Conservation (phyloP, 2,113 vertebrate genomes). For the Condylura cristata region DNA sequence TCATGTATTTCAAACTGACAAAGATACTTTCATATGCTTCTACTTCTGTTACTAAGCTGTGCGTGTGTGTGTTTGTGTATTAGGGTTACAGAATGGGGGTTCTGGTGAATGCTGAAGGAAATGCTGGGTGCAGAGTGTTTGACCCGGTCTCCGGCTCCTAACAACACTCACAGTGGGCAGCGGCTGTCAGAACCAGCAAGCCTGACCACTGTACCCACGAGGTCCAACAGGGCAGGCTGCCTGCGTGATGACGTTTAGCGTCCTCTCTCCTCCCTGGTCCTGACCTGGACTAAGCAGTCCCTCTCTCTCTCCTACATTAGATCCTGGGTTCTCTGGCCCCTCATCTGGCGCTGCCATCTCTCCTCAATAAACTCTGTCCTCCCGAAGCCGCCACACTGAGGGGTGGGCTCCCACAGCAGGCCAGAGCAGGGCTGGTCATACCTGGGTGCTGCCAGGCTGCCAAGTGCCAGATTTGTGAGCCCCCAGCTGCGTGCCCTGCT, state of each 20-base stretch:
- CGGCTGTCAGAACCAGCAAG: not conserved
- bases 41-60: not conserved
- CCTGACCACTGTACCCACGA: not conserved
- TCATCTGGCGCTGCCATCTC: not conserved
- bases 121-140: not conserved
- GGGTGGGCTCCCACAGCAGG: not conserved
- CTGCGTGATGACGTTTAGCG: not conserved
- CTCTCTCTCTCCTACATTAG: not conserved
- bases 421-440: not conserved
- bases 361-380: not conserved
- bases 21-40: not conserved
- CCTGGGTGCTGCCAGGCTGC: not conserved
- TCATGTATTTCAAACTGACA: not conserved
- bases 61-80: not conserved
- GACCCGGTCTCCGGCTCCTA: not conserved
- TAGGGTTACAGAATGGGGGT: too few relatives aligned
- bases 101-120: not conserved
- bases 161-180: not conserved
- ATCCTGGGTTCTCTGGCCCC: not conserved
- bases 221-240: not conserved
- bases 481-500: too few relatives aligned
- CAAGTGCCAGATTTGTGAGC: too few relatives aligned
- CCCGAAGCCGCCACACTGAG: not conserved
- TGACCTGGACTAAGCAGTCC: not conserved
- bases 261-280: not conserved